phyloP scores from a whole-genome alignment of 1,140 invertebrate genomes.

The Portunus trituberculatus region DNA sequence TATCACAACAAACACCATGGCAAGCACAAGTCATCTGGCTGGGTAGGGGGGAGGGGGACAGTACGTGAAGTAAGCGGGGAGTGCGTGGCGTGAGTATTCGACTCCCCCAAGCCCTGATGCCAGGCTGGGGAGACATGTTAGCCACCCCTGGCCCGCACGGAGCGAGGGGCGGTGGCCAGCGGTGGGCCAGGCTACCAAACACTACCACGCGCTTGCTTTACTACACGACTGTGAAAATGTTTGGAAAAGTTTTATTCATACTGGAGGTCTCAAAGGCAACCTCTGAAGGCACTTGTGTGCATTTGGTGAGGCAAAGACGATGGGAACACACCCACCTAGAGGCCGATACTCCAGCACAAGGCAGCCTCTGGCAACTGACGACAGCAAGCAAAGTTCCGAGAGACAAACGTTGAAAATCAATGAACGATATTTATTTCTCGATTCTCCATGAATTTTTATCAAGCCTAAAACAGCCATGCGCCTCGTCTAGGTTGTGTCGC shows the following conservation, averaged over 20 bases:
- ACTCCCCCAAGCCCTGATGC: background rate
- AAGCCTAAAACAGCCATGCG: background rate
- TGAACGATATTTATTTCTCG: background rate
- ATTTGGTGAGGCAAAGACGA: too few species aligned
- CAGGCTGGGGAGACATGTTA: background rate
- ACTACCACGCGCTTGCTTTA: background rate
- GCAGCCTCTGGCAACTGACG: conserved; percentile 6
- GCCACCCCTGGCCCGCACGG: background rate
- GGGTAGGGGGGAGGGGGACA: too few species aligned
- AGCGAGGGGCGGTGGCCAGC: background rate
- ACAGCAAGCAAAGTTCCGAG: conserved; percentile 17
- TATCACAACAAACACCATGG: background rate
- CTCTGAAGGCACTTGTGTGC: too few species aligned
- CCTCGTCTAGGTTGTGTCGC: background rate
- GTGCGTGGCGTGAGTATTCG: background rate
- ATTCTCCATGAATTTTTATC: background rate
- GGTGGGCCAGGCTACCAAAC: background rate
- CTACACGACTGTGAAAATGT: background rate
- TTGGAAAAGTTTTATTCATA: background rate
- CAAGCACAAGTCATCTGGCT: background rate
- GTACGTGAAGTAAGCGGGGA: background rate
- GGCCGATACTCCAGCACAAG: background rate
- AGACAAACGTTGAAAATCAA: background rate
- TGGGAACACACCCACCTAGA: too few species aligned
- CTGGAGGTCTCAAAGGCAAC: too few species aligned